Evolutionary conservation across 2,888 invertebrate species (phyloP), one percentile per base, ranked within the genome.

Genomic region (Autographa gamma): DNA sequence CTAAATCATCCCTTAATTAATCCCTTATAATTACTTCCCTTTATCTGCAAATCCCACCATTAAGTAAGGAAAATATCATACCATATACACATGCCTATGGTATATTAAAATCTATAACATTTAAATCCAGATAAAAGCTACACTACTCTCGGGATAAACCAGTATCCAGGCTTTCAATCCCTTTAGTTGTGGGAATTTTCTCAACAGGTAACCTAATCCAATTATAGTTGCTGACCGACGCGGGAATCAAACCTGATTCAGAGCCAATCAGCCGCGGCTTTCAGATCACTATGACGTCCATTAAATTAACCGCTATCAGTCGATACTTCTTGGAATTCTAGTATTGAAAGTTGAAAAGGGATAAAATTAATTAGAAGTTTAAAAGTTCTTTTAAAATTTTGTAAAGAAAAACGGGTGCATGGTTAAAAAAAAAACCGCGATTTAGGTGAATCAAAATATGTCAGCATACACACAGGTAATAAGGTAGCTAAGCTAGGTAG

Each of bases 171-270:
- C 19, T 69, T 48, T 18, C 18, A 52, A 60, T 65, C 43, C 25
- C 32, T 60, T 63, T 25, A 25, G 25, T 25, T 34, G 69, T 52
- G 34, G 13, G 31, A 73, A 60, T 69, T 78, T 74, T 67, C 64
- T 70, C 75, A 77, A 79, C 77, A 77, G 77, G 77, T 77, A 65
- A 34, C 62, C 63, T 62, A 67, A 79, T 67, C 63, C 62, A 75
- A 77, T 77, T 75, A 71, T 18, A 66, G 71, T 63, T 71, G 71
- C 71, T 75, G 62, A 56, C 61, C 58, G 38, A 66, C 18, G 41
- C 60, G 65, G 34, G 66, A 79, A 77, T 77, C 64, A 32, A 75
- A 70, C 74, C 75, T 65, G 62, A 64, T 71, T 79, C 59, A 56
- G 66, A 68, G 58, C 67, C 64, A 79, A 77, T 77, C 71, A 77